A percentile compares a stretch with the other conserved stretches of the same genome.
phyloP scores from a whole-genome alignment of 1,140 invertebrate species.

The Anoplophora glabripennis region DNA sequence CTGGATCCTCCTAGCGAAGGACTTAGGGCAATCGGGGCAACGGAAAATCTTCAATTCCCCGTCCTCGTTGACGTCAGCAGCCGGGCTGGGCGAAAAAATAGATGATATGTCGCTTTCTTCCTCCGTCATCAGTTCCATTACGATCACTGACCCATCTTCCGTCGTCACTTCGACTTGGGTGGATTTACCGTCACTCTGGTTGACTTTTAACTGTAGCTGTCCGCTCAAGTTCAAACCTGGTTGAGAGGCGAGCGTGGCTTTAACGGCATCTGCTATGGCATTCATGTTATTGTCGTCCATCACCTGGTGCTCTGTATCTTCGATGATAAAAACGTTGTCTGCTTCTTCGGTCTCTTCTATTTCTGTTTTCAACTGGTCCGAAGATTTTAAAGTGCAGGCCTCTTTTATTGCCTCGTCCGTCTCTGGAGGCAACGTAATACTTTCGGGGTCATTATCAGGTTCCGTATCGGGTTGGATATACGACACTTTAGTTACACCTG shows the following conservation, averaged over 20 bases:
- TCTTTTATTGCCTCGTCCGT: slow-evolving; percentile 40
- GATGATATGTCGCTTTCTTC: slow-evolving; percentile 28
- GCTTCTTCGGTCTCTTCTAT: slow-evolving; percentile 25
- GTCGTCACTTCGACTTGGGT: slow-evolving; percentile 51
- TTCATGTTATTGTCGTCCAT: slow-evolving; percentile 42
- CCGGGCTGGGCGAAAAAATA: slow-evolving; percentile 4
- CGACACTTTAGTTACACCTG: slow-evolving; percentile 38
- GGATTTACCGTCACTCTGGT: slow-evolving; percentile 41
- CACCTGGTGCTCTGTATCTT: slow-evolving; percentile 27
- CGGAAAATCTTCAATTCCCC: slow-evolving; percentile 57
- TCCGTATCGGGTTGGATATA: slow-evolving; percentile 44
- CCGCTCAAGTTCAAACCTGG: slow-evolving; percentile 40
- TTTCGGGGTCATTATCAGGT: slow-evolving; percentile 46
- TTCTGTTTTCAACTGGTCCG: slow-evolving; percentile 30
- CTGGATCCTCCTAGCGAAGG: slow-evolving; percentile 57
- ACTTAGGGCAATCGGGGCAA: slow-evolving; percentile 59
- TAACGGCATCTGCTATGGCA: slow-evolving; percentile 48
- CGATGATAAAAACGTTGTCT: slow-evolving; percentile 31
- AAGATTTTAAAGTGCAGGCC: slow-evolving; percentile 42
- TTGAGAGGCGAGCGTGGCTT: slow-evolving; percentile 44
- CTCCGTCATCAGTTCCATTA: slow-evolving; percentile 50
- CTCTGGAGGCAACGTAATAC: slow-evolving; percentile 49
- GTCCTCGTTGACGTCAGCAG: slow-evolving; percentile 37
- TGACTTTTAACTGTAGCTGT: slow-evolving; percentile 46
- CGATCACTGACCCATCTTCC: slow-evolving; percentile 48